These are phyloP conservation scores for Dromiciops gliroides DNA, from an alignment of 2,113 vertebrate species.

Conservation along the genomic window DNA sequence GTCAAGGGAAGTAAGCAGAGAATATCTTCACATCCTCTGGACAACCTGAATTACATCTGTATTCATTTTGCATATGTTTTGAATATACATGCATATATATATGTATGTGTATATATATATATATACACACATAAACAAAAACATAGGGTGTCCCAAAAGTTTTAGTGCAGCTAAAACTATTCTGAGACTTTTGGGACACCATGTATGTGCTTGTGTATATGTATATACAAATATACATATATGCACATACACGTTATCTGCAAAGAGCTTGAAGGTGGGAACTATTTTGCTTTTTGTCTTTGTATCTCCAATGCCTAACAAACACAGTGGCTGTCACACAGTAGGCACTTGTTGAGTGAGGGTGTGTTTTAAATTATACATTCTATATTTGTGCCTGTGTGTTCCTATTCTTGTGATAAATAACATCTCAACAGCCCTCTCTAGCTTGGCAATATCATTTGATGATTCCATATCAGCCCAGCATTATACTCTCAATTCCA, in stretches of 20 bases:
- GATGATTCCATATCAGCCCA: not conserved
- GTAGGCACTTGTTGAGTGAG: not conserved
- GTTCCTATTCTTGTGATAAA: not conserved
- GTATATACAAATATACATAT: not conserved
- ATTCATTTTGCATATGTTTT: not conserved
- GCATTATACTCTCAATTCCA: not conserved
- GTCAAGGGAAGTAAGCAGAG: not conserved
- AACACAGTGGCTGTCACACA: not conserved
- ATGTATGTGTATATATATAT: too few relatives aligned
- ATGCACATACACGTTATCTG: not conserved
- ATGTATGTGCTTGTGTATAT: not conserved
- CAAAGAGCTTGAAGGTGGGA: not conserved
- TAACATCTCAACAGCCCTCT: not conserved
- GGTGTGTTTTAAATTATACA: not conserved
- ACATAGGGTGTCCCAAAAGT: not conserved
- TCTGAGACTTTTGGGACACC: not conserved
- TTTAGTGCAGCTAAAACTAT: not conserved
- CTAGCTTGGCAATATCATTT: not conserved
- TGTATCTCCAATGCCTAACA: not conserved
- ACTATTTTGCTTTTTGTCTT: not conserved
- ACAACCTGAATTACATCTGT: not conserved
- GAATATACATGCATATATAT: not conserved
- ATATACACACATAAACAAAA: not conserved
- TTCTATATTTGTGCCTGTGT: not conserved
- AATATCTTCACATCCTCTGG: not conserved